These are phyloP conservation scores for Athripsodes cinereus DNA, from an alignment of 2,888 invertebrate genomes.

Conservation along the genomic window DNA sequence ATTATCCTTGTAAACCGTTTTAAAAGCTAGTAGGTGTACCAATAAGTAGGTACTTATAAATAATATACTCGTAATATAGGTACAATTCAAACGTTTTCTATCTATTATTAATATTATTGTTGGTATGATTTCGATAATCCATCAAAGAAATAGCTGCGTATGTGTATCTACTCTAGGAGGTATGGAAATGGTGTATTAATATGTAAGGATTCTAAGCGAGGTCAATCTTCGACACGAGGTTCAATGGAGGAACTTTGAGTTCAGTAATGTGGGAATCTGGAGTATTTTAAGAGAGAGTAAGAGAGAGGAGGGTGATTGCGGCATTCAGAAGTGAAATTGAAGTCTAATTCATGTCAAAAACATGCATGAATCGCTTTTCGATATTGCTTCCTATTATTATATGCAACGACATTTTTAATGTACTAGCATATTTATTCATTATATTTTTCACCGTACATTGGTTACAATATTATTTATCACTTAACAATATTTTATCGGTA, in stretches of 20 bases:
- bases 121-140: too few species aligned
- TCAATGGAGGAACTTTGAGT: slow-evolving; percentile 4
- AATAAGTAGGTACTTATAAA: not conserved
- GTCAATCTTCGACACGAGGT: not conserved
- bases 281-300: not conserved
- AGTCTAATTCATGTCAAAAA: slow-evolving; percentile 28
- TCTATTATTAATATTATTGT: too few species aligned
- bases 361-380: slow-evolving; percentile 15
- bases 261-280: slow-evolving; percentile 4
- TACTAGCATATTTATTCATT: too few species aligned
- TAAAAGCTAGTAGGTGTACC: not conserved
- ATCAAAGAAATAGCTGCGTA: too few species aligned
- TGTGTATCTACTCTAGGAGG: too few species aligned
- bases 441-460: not conserved
- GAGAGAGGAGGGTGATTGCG: not conserved
- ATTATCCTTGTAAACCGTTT: not conserved
- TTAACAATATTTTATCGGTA: too few species aligned
- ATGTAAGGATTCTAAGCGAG: not conserved
- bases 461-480: too few species aligned
- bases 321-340: slow-evolving; percentile 24
- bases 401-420: too few species aligned
- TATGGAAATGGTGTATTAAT: not conserved
- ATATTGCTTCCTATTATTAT: not conserved
- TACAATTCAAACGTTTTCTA: too few species aligned
- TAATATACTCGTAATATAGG: too few species aligned